Base-by-base conservation (phyloP, 2,113 vertebrate genomes). In the Oenanthe oenanthe region DNA sequence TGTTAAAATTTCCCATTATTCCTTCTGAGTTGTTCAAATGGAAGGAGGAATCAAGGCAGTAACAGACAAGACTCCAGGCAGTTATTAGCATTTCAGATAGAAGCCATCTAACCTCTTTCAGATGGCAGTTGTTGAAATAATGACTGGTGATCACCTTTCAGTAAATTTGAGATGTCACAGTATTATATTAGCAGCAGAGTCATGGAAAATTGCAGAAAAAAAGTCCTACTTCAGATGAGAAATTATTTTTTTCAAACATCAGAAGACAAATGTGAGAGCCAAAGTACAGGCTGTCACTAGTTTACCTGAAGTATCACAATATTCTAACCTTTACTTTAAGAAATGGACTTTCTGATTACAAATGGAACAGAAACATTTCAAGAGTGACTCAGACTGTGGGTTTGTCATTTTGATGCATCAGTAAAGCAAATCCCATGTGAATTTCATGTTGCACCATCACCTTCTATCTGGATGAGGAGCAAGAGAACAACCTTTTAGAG, bases 11-110 rank as follows among this genome's bases (percentile, higher is more conserved):
- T 66, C 28, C 25, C 12, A 34, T 22, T 81, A 57, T 72, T 93
- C 29, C 4, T 78, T 85, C 7, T 38, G 22, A 65, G 21, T 36
- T 87, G 58, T 40, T 91, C 36, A 56, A 20, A 71, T 12, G 19
- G 43, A 36, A 94, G 65, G 7, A 88, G 10, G 25, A 86, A 66
- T 17, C 17, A 72, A 81, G 53, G 34, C 40, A 89, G 84, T 42
- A 81, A 28, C 29, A 91, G 80, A 48, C 13, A 61, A 43, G 45
- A 54, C 65, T 91, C 45, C 36, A 68, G 57, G 77, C 57, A 57
- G 45, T 74, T 78, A 67, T 88, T 88, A 82, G 6, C 38, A 87
- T 95, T 95, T 92, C 88, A 93, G 26, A 65, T 18, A 73, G 67
- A 82, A 76, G 25, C 4, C 40, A 43, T 43, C 60, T 45, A 74